Evolutionary conservation across 1,140 invertebrate species (phyloP).

Genomic region (Dinoponera quadriceps): DNA sequence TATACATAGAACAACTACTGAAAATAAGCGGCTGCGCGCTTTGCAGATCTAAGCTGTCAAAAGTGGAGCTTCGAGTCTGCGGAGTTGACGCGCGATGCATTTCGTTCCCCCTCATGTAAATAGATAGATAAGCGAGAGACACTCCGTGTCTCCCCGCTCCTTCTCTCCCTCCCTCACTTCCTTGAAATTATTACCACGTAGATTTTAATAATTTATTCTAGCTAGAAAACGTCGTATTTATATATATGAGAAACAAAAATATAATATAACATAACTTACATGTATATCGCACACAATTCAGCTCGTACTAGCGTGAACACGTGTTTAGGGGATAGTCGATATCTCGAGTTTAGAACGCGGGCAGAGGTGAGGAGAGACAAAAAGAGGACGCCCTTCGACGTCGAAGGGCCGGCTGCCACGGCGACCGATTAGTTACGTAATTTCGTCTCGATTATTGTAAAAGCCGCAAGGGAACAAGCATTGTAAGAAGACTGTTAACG

Average conservation of each 20-base stretch:
- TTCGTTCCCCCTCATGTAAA: conserved; percentile 81
- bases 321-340: conserved; percentile 38
- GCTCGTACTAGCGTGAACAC: conserved; percentile 48
- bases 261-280: conserved; percentile 24
- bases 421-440: conserved; percentile 78
- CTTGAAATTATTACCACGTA: conserved; percentile 54
- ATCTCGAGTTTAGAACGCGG: conserved; percentile 34
- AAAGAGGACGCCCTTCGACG: neutral
- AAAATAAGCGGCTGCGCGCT: neutral
- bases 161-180: conserved; percentile 19
- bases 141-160: conserved; percentile 2
- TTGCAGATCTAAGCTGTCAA: neutral
- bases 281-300: conserved; percentile 48
- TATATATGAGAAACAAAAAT: conserved; percentile 15
- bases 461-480: conserved; percentile 82
- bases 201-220: conserved; percentile 84
- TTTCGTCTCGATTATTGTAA: conserved; percentile 78
- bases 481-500: conserved; percentile 85
- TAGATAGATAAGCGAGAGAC: conserved; percentile 76
- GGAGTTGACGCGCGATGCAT: conserved; percentile 25
- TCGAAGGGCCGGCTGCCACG: conserved; percentile 21
- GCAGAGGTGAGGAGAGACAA: neutral
- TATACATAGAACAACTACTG: too few species aligned
- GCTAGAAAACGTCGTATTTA: conserved; percentile 71
- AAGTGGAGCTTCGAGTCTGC: conserved; percentile 12